Evolutionary conservation across 2,888 invertebrate species (phyloP), one percentile per base, ranked within the genome.

Genomic region (Teinopalpus imperialis): DNA sequence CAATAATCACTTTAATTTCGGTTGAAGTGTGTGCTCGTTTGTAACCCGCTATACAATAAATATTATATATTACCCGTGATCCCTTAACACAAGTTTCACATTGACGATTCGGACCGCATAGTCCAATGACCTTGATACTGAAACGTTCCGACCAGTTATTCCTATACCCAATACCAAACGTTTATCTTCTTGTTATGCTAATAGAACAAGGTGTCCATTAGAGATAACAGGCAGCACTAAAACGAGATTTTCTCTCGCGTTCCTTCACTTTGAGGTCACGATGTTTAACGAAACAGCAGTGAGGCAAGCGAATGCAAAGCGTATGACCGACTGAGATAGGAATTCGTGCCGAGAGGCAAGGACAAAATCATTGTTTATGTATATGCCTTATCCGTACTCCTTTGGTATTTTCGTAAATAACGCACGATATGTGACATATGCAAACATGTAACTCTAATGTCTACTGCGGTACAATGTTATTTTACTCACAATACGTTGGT

Each of bases 291-390:
- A 51, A 53, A 52, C 51, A 53, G 55, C 54, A 51, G 52, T 57
- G 55, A 53, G 51, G 50, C 56, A 58, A 60, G 54, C 56, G 43
- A 59, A 69, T 69, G 66, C 61, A 67, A 68, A 70, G 66, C 49
- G 27, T 48, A 57, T 67, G 63, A 66, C 54, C 57, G 48, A 57
- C 49, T 49, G 52, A 23, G 59, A 60, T 57, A 63, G 69, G 66
- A 59, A 73, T 70, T 69, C 59, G 60, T 61, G 61, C 49, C 59
- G 56, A 52, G 55, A 49, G 40, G 46, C 73, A 72, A 70, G 71
- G 70, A 69, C 72, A 56, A 55, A 46, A 45, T 39, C 12, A 32
- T 34, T 39, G 39, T 48, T 37, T 34, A 23, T 30, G 23, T 21
- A 40, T 18, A 23, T 8, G 23, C 5, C 20, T 13, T 24, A 18